Evolutionary conservation across 2,888 invertebrate species (phyloP).

Genomic region (Cacoxenus indagator): DNA sequence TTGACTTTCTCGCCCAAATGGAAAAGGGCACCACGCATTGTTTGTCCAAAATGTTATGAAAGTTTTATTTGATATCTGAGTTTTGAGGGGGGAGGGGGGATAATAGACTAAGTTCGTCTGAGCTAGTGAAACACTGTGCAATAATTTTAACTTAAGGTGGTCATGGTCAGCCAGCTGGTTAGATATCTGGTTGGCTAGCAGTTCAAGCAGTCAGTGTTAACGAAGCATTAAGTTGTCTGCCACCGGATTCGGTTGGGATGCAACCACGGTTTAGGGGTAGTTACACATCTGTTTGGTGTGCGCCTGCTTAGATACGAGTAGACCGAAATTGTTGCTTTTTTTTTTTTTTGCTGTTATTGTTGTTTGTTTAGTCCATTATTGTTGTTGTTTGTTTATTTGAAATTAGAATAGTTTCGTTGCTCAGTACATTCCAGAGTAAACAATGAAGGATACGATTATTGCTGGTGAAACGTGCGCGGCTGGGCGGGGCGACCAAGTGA

Average conservation of each 20-base stretch:
- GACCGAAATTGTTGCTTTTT: constrained; percentile 33
- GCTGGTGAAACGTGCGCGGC: not conserved
- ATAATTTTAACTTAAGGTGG: constrained; percentile 55
- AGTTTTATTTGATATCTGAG: constrained; percentile 47
- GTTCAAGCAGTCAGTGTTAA: not conserved
- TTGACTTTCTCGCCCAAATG: no score
- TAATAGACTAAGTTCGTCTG: no score
- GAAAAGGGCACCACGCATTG: constrained; percentile 22
- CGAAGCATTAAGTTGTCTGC: constrained; percentile 7
- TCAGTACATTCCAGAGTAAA: no score
- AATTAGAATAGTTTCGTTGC: constrained; percentile 15
- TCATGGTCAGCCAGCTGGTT: no score
- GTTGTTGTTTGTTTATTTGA: constrained; percentile 10
- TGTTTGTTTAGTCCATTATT: not conserved
- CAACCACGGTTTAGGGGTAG: not conserved
- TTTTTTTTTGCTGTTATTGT: constrained; percentile 37
- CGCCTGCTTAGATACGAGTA: not conserved
- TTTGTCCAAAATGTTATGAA: constrained; percentile 30
- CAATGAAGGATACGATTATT: no score
- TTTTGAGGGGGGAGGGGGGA: no score
- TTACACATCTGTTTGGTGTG: not conserved
- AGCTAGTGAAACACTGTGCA: no score
- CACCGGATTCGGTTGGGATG: not conserved
- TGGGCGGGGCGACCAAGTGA: not conserved
- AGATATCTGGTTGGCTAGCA: not conserved